Conservation (phyloP, 2,888 invertebrate genomes). For the Thymelicus acteon region DNA sequence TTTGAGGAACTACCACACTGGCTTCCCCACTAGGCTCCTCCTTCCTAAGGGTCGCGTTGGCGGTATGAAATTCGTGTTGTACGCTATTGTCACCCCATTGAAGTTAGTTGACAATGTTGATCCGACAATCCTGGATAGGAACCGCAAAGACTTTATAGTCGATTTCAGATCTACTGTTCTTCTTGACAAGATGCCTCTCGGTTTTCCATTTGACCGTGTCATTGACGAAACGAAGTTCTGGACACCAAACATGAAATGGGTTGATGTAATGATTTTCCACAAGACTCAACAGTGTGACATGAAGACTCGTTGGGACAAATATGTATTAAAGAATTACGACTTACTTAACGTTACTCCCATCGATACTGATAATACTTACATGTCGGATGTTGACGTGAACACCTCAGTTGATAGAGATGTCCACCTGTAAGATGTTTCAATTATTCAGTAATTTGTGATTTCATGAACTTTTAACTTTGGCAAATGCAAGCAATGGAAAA, state of each 20-base stretch:
- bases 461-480: not conserved
- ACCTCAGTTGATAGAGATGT: slow-evolving; percentile 46
- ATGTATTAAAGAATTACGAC: slow-evolving; percentile 67
- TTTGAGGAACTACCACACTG: slow-evolving; percentile 82
- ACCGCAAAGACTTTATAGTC: slow-evolving; percentile 70
- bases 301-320: slow-evolving; percentile 73
- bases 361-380: slow-evolving; percentile 52
- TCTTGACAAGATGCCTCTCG: slow-evolving; percentile 87
- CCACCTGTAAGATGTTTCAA: slow-evolving; percentile 46
- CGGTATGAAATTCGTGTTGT: slow-evolving; percentile 87
- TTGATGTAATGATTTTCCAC: slow-evolving; percentile 88
- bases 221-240: slow-evolving; percentile 85
- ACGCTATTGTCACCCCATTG: slow-evolving; percentile 86
- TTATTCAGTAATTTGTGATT: not conserved
- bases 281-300: slow-evolving; percentile 77
- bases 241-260: slow-evolving; percentile 88
- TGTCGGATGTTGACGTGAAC: slow-evolving; percentile 61
- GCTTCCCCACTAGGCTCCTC: slow-evolving; percentile 89
- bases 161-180: slow-evolving; percentile 71
- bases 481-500: slow-evolving; percentile 3
- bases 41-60: slow-evolving; percentile 88
- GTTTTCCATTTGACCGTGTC: slow-evolving; percentile 90
- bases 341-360: slow-evolving; percentile 60
- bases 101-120: slow-evolving; percentile 73
- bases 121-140: slow-evolving; percentile 66